Conservation (phyloP, 2,797 vertebrate genomes). For the Peromyscus eremicus region DNA sequence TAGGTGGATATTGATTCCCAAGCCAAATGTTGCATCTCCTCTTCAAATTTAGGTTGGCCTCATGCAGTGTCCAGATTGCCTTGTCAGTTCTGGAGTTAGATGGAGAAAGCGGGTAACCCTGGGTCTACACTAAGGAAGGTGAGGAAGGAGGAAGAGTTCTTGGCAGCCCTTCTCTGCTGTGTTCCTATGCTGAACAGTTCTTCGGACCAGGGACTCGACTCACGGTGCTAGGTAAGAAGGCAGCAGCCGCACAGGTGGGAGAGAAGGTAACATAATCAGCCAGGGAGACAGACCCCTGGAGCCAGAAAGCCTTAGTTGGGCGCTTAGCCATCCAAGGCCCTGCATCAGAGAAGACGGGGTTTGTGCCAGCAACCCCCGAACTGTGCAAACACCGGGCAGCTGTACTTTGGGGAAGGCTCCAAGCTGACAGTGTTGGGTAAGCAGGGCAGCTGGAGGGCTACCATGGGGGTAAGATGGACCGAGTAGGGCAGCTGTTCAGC, state of each 20-base stretch:
- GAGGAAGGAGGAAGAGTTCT: conserved; percentile 23
- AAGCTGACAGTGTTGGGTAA: conserved; percentile 82
- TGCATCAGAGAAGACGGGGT: background rate
- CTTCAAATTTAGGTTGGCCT: background rate
- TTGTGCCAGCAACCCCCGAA: background rate
- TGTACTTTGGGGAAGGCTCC: conserved; percentile 79
- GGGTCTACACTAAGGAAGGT: background rate
- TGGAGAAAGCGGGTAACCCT: background rate
- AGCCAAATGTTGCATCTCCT: background rate
- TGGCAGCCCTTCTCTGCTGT: conserved; percentile 47
- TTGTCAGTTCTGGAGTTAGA: background rate
- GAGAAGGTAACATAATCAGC: too few species aligned
- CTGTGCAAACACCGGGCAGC: conserved; percentile 62
- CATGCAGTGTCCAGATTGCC: background rate
- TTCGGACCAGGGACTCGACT: conserved; percentile 89
- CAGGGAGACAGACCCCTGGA: background rate
- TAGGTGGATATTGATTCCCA: background rate
- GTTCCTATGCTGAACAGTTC: conserved; percentile 53
- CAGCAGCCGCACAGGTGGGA: background rate
- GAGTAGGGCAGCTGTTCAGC: background rate
- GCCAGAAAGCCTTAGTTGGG: background rate
- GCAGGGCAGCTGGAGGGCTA: background rate
- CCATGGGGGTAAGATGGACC: background rate
- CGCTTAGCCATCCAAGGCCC: accelerated
- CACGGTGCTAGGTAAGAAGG: conserved; percentile 89